Evolutionary conservation across 2,797 vertebrate species (phyloP), one percentile per base, ranked within the genome.

Genomic region (Arvicola amphibius): DNA sequence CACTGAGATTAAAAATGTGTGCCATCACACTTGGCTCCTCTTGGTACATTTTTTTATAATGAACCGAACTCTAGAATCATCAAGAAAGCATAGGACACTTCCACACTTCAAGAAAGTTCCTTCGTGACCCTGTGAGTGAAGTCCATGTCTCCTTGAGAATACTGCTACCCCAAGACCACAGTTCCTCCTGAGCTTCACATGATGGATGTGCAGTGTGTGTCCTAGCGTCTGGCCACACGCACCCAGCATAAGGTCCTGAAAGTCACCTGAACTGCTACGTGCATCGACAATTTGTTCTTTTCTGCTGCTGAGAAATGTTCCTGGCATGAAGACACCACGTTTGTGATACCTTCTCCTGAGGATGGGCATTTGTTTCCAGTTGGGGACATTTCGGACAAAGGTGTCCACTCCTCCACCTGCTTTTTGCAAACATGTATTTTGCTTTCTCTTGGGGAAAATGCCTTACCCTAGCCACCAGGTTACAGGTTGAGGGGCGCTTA

Each of bases 381-480:
- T 6, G 43, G 59, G n/a, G 32, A 13, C 56, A 90, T 69, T 88
- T 78, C 3, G 3, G 53, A 77, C 67, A 76, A 88, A 87, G 32
- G 48, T 16, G 69, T 86, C 76, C 48, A 51, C 34, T 80, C 46
- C 74, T 43, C 0, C 43, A 65, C 12, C 53, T n/a, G 32, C 51
- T 23, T 71, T 69, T 84, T 76, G 43, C 53, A 77, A 87, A 88
- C 14, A 96, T 48, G 37, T 27, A 81, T 79, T 94, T 94, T 83
- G 48, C 61, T 51, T 96, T 77, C 76, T 94, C 63, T 79, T 63
- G 29, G 48, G n/a, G 78, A 90, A 91, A 92, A 48, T 59, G 29
- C 40, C 51, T 59, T 48, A 61, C 37, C 46, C 63, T 53, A 67
- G 46, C 25, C 43, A 32, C 53, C 34, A 53, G 21, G 46, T 51